Conservation (phyloP, 2,113 vertebrate species). For the Struthidea cinerea region DNA sequence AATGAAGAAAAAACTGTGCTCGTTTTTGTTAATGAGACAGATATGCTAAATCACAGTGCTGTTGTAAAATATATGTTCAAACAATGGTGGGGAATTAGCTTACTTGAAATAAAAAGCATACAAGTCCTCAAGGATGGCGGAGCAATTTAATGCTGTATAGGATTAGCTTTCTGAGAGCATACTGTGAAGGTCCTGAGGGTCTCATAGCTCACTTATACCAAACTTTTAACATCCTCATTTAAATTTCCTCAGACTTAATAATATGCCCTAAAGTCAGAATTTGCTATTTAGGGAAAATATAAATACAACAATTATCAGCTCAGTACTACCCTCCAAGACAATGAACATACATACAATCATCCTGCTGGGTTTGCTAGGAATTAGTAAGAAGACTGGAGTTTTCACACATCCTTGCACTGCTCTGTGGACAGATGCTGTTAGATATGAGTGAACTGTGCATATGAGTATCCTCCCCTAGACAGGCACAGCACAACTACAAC, state of each 20-base stretch:
- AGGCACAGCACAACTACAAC: background rate
- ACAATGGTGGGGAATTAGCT: background rate
- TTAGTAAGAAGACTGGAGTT: background rate
- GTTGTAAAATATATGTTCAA: background rate
- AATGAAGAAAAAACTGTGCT: background rate
- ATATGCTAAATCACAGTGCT: background rate
- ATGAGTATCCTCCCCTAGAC: background rate
- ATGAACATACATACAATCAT: background rate
- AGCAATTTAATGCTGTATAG: constrained; percentile 22
- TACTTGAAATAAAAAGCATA: constrained; percentile 17
- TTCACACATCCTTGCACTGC: background rate
- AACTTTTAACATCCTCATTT: constrained; percentile 53
- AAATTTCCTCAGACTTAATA: constrained; percentile 44
- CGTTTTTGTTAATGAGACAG: constrained; percentile 12
- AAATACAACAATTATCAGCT: constrained; percentile 26
- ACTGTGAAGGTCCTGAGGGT: constrained; percentile 4
- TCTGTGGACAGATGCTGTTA: background rate
- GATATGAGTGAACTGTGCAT: background rate
- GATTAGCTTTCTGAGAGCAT: constrained; percentile 30
- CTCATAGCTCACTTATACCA: constrained; percentile 26
- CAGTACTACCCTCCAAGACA: background rate
- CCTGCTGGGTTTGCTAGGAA: background rate
- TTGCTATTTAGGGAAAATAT: constrained; percentile 36
- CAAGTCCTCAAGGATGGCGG: background rate
- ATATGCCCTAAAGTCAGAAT: background rate